These are phyloP conservation scores for Cyclargus thomasi DNA, from an alignment of 1,140 invertebrate genomes.

Conservation along the genomic window DNA sequence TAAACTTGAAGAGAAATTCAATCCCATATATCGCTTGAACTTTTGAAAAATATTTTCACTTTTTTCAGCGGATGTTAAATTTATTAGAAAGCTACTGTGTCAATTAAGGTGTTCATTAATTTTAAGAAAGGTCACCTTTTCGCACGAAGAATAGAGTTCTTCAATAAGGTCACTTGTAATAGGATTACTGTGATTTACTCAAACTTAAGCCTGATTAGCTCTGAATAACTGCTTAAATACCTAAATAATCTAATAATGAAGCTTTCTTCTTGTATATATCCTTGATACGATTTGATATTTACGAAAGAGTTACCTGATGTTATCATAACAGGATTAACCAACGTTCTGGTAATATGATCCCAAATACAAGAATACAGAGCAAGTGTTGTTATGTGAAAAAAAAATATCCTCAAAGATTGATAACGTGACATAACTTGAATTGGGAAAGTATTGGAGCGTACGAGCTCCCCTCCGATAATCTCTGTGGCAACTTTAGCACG, in stretches of 20 bases:
- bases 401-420: not conserved
- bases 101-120: not conserved
- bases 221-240: not conserved
- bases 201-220: not conserved
- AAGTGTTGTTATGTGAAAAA: not conserved
- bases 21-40: too few species aligned
- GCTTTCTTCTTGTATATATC: not conserved
- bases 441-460: conserved; percentile 4
- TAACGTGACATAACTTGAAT: not conserved
- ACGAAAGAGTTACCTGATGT: not conserved
- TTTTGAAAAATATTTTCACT: not conserved
- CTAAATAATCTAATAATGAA: too few species aligned
- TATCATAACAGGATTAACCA: not conserved
- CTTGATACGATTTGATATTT: not conserved
- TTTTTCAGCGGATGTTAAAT: not conserved
- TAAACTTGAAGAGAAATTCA: too few species aligned
- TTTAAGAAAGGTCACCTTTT: not conserved
- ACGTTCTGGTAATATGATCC: not conserved
- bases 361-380: not conserved
- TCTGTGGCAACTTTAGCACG: conserved; percentile 9
- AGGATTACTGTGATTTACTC: not conserved
- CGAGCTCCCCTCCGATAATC: conserved; percentile 3
- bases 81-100: not conserved
- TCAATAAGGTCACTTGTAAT: not conserved
- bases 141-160: not conserved